Evolutionary conservation across 2,797 vertebrate species (phyloP), one percentile per base, ranked within the genome.

Genomic region (Salarias fasciatus): DNA sequence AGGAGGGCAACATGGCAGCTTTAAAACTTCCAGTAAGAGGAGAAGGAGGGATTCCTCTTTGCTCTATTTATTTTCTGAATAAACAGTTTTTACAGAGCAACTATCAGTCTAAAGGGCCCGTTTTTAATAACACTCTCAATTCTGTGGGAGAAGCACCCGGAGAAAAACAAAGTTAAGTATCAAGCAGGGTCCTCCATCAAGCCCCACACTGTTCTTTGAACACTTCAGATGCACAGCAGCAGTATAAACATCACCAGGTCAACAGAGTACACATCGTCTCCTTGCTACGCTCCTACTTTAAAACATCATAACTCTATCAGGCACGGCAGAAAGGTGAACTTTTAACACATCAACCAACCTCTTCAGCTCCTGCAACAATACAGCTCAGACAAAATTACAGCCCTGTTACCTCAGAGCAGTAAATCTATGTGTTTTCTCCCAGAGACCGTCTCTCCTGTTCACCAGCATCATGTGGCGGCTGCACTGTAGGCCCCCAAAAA

Each of bases 21-120:
- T 66, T 56, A 54, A 63, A 42, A 41, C 45, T 53, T 31, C 24
- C 33, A 80, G 55, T 65, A 54, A 59, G 51, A 67, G 11, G 53
- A 76, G 38, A 68, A 31, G 58, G 65, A 79, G 60, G 62, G 56
- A 82, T 77, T 70, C 58, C 70, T 72, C 71, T 80, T 69, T 68
- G 65, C 70, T 71, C 30, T 82, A 60, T 88, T 88, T 87, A 82
- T 82, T 81, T 82, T 79, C 28, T 15, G 76, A 79, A 76, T 88
- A 78, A 87, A 88, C 64, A 51, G 69, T 24, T 75, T 85, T 80
- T 66, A 75, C 45, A 51, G 48, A 36, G 52, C 31, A 55, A 65
- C 65, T 43, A 80, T 80, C 54, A 79, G 66, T 81, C 67, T 72
- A 53, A 86, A 72, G 68, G 31, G 56, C 46, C 43, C 74, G 79